Base-by-base conservation (phyloP, 1,140 invertebrate species). In the Sipha flava region DNA sequence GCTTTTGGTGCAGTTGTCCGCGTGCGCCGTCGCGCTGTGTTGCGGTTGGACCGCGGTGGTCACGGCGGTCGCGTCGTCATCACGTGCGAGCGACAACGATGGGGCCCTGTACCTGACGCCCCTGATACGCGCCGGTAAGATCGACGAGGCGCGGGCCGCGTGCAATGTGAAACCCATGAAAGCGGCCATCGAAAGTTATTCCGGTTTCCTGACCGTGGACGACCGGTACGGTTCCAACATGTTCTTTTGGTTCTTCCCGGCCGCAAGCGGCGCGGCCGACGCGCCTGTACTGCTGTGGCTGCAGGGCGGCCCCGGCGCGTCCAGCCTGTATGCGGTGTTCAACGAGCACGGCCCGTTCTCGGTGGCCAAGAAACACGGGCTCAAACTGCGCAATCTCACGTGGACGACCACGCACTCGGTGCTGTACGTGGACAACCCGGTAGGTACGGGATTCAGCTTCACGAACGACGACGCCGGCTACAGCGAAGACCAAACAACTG, bases 401-500 rank as follows among this genome's bases (percentile, higher is more conserved):
- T 96, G 94, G 94, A 91, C 89, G 79, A 85, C 88, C n/a, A 89
- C 88, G 5, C 91, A 92, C 82, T 91, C 92, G 83, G 83, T 96
- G 40, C 86, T 96, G 18, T 96, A 93, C 83, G 92, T 97, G 68
- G 95, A 96, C 83, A 95, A 94, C 85, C 95, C 94, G 10, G 94
- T 94, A 57, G 93, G 93, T 3, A 92, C 93, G 18, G 92, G 92
- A 1, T 94, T 89, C 82, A 93, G 81, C 72, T 82, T 81, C 43
- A 81, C 79, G 10, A 57, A 80, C 0, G 21, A 84, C 26, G 88
- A 90, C 7, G 85, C 85, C 59, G 92, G 92, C 2, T 93, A 91
- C 83, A 90, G 90, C 1, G 88, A 82, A 12, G 90, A 92, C 83
- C 88, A 93, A 84, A 88, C 86, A 1, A 87, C 90, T 82, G 90